Base-by-base conservation (phyloP, 2,888 invertebrate species). In the Laspeyria flexula region DNA sequence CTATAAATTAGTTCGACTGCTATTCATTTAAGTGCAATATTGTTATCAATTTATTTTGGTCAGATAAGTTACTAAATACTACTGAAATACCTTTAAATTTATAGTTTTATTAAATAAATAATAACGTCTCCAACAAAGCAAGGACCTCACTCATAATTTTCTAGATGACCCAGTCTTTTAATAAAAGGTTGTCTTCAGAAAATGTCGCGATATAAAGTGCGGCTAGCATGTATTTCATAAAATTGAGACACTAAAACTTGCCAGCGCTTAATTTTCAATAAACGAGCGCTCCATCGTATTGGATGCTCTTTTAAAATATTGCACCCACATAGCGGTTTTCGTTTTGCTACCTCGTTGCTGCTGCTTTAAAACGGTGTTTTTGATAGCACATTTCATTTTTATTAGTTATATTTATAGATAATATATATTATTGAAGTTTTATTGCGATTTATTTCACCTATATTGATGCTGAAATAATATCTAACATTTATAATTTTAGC, bases 221-320 rank as follows among this genome's bases (percentile, higher is more conserved):
- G 44, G 41, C 49, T 38, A 60, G 65, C 56, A 69, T 66, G 71
- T 79, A 78, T 80, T 79, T 80, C 55, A 72, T 75, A 79, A 82
- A 79, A 78, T 75, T 65, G 71, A 73, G 71, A 73, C 63, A 65
- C 71, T 70, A 67, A 60, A 68, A 63, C 65, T 63, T 71, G 61
- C 21, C 35, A 69, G 69, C 73, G 70, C 71, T 71, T 69, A 72
- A 75, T 71, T 79, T 79, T 79, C 79, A 77, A 81, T 82, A 83
- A 83, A 79, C 47, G 50, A 74, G 63, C 70, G 58, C 39, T 55
- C 61, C 78, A 78, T 81, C 71, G 71, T 79, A 80, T 81, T 78
- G 79, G 75, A 62, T 73, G 75, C 73, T 77, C 66, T 68, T 72
- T 77, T 75, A 76, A 84, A 77, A 81, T 80, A 82, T 78, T 65